phyloP scores from a whole-genome alignment of 2,888 invertebrate genomes.

The Xanthorhoe spadicearia region DNA sequence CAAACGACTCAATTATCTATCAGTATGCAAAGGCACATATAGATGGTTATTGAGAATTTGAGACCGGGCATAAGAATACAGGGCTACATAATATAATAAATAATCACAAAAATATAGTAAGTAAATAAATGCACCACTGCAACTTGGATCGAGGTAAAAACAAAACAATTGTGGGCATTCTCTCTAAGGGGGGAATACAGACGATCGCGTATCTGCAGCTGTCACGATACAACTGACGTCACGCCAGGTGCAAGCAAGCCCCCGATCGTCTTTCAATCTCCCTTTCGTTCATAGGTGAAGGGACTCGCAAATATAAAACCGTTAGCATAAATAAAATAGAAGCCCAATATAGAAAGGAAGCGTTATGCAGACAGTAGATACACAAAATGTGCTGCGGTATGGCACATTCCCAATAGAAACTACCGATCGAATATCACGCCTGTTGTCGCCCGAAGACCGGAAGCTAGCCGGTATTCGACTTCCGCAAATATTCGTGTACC shows the following conservation, averaged over 20 bases:
- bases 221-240: slow-evolving; percentile 49
- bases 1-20: no score
- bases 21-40: no score
- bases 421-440: slow-evolving; percentile 49
- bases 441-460: slow-evolving; percentile 52
- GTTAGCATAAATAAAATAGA: slow-evolving; percentile 33
- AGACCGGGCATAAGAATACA: no score
- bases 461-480: slow-evolving; percentile 55
- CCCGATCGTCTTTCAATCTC: slow-evolving; percentile 36
- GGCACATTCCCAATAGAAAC: slow-evolving; percentile 44
- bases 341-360: slow-evolving; percentile 38
- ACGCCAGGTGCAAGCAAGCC: slow-evolving; percentile 59
- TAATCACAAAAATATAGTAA: slow-evolving; percentile 11
- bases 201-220: slow-evolving; percentile 59
- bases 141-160: slow-evolving; percentile 23
- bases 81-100: neutral
- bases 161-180: slow-evolving; percentile 36
- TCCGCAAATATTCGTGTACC: slow-evolving; percentile 61
- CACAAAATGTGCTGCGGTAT: slow-evolving; percentile 29
- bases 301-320: slow-evolving; percentile 37
- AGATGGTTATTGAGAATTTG: no score
- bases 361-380: slow-evolving; percentile 24
- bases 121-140: slow-evolving; percentile 25
- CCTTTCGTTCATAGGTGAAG: slow-evolving; percentile 36
- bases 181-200: slow-evolving; percentile 43